Conservation (phyloP, 1,140 invertebrate genomes). For the Zaprionus ornatus region DNA sequence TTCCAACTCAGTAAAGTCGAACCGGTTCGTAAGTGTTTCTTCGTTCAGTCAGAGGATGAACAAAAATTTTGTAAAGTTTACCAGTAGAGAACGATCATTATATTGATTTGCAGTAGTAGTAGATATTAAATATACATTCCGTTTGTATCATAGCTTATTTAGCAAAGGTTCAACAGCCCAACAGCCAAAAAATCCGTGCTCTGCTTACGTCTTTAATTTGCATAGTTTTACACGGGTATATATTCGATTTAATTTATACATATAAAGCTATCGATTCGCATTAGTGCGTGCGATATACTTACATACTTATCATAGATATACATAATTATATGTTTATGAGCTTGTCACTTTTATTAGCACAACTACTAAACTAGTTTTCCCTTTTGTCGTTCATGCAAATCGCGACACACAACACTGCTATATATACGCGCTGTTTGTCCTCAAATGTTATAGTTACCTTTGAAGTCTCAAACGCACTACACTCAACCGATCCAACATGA, state of each 20-base stretch:
- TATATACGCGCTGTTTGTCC: constrained; percentile 12
- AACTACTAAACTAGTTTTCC: constrained; percentile 16
- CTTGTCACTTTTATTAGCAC: background rate
- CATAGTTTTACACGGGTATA: background rate
- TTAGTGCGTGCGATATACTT: background rate
- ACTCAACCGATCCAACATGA: constrained; percentile 49
- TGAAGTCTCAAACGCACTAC: constrained; percentile 37
- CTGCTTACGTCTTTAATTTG: background rate
- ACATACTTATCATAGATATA: no score
- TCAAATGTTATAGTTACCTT: constrained; percentile 34
- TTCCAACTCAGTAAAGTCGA: background rate
- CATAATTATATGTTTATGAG: background rate
- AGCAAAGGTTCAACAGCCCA: background rate
- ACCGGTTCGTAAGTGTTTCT: no score
- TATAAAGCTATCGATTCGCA: constrained; percentile 1
- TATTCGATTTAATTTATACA: background rate
- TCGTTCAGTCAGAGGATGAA: no score
- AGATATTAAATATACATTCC: no score
- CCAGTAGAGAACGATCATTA: background rate
- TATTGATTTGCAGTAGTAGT: background rate
- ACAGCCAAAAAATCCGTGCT: background rate
- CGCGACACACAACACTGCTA: background rate
- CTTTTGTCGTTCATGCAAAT: background rate
- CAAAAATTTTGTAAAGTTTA: background rate
- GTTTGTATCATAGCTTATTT: background rate